Conservation (phyloP, 2,888 invertebrate genomes). For the Morpho achilles region DNA sequence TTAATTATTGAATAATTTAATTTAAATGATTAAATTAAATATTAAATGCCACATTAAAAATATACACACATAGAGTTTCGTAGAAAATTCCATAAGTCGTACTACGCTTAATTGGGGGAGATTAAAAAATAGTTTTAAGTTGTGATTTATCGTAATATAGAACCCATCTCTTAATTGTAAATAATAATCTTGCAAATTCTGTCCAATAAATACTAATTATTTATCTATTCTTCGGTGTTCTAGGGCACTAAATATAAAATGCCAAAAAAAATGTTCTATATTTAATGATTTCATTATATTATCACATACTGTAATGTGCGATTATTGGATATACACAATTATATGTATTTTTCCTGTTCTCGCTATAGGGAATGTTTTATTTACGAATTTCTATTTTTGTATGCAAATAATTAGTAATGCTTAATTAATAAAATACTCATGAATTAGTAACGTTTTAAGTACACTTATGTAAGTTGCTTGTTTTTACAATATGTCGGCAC, state of each 20-base stretch:
- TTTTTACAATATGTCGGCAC: background rate
- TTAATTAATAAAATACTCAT: conserved; percentile 26
- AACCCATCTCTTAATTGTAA: background rate
- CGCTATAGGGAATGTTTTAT: conserved; percentile 15
- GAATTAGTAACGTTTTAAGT: conserved; percentile 5
- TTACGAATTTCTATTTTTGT: conserved; percentile 33
- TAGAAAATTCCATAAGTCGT: no score
- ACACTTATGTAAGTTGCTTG: conserved; percentile 1
- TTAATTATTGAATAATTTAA: no score
- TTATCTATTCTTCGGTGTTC: background rate
- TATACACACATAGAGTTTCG: no score
- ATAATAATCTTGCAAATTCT: conserved; percentile 11
- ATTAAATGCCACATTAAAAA: no score
- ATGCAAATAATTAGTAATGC: conserved; percentile 24
- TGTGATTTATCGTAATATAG: no score
- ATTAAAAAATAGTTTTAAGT: no score
- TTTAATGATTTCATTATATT: conserved; percentile 1
- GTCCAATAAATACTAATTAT: conserved; percentile 12
- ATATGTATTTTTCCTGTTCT: conserved; percentile 12
- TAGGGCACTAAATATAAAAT: background rate
- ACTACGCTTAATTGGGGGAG: no score
- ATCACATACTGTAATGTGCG: background rate
- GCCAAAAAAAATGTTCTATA: background rate
- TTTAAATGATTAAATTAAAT: no score
- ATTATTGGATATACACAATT: conserved; percentile 13